Evolutionary conservation across 1,140 invertebrate genomes (phyloP).

Genomic region (Telenomus remus): DNA sequence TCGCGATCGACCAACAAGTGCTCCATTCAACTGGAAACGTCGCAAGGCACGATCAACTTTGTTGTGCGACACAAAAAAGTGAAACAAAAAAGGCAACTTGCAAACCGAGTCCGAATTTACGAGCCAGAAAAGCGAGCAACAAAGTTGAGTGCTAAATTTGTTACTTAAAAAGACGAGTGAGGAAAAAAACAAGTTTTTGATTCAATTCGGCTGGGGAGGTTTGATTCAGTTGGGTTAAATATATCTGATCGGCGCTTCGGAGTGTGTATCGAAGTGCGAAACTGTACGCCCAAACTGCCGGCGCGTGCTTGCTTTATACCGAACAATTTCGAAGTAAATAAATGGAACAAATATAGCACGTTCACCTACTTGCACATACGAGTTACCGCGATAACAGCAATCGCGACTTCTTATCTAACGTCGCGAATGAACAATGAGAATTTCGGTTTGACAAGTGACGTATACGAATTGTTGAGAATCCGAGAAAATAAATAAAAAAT

Average conservation of each 20-base stretch:
- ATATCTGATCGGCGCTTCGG: no score
- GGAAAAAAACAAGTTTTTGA: slow-evolving; percentile 16
- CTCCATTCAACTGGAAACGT: slow-evolving; percentile 31
- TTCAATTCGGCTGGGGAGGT: no score
- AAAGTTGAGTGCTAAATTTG: no score
- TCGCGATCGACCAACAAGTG: slow-evolving; percentile 45
- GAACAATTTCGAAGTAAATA: slow-evolving; percentile 20
- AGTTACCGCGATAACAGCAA: slow-evolving; percentile 34
- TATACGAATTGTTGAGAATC: background rate
- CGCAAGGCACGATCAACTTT: slow-evolving; percentile 8
- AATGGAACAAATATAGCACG: slow-evolving; percentile 32
- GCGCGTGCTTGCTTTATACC: background rate
- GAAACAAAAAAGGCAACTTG: background rate
- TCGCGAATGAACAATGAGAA: no score
- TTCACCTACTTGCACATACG: slow-evolving; percentile 42
- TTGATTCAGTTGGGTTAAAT: no score
- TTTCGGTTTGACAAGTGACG: background rate
- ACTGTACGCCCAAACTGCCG: background rate
- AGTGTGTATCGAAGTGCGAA: no score
- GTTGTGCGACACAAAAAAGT: background rate
- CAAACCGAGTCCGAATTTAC: no score
- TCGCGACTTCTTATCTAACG: slow-evolving; percentile 25
- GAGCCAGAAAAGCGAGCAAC: no score
- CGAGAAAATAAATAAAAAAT: no score
- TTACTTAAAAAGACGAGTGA: background rate